Conservation (phyloP, 2,113 vertebrate species). For the Opisthocomus hoazin region DNA sequence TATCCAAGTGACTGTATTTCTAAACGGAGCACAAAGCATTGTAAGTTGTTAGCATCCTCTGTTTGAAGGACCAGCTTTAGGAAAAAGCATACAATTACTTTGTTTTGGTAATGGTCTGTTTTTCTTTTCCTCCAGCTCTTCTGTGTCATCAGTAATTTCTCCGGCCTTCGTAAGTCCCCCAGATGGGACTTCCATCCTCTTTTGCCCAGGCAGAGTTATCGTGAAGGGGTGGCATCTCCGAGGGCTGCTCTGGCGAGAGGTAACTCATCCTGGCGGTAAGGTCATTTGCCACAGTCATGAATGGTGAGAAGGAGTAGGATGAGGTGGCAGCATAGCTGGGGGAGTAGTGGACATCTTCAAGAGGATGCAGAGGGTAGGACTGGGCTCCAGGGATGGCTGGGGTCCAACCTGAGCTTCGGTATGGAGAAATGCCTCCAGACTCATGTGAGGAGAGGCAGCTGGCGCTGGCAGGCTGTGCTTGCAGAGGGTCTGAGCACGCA, state of each 20-base stretch:
- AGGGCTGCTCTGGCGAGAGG: constrained; percentile 68
- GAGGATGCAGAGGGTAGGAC: constrained; percentile 79
- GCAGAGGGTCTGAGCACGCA: constrained; percentile 72
- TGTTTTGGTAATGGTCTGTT: rapidly evolving
- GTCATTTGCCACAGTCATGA: constrained; percentile 76
- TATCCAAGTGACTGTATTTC: not conserved
- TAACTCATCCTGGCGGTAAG: constrained; percentile 74
- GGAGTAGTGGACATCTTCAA: constrained; percentile 84
- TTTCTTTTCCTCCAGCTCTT: not conserved
- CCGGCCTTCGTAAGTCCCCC: constrained; percentile 82
- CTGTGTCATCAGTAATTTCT: constrained; percentile 76
- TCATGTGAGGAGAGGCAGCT: constrained; percentile 77
- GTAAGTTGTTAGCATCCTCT: not conserved
- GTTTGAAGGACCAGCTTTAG: not conserved
- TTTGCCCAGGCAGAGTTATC: constrained; percentile 78
- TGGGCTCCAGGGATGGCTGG: constrained; percentile 69
- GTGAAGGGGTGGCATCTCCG: constrained; percentile 56
- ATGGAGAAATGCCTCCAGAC: constrained; percentile 65
- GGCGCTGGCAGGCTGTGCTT: constrained; percentile 52
- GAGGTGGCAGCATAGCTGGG: constrained; percentile 70
- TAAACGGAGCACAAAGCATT: not conserved
- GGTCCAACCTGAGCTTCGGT: constrained; percentile 73
- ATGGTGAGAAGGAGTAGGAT: constrained; percentile 75
- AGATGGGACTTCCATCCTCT: constrained; percentile 77
- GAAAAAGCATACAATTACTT: not conserved